Percentiles rank a stretch among this genome's conserved stretches.
phyloP scores from a whole-genome alignment of 2,797 vertebrate species.

The Rhabdomys pumilio region DNA sequence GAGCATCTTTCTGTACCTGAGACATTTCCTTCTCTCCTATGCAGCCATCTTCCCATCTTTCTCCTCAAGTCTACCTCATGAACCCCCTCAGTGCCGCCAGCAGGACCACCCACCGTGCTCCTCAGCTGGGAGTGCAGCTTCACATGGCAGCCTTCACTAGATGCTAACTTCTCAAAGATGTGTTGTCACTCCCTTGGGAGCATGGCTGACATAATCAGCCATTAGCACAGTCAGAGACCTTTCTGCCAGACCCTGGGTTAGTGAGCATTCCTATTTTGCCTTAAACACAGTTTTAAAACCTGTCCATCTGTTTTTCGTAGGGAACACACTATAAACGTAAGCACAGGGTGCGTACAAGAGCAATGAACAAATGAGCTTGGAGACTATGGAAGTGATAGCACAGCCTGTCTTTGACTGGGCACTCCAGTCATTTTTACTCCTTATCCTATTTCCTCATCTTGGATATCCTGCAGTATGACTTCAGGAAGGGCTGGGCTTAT shows the following conservation, averaged over 20 bases:
- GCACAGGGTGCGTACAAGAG: background rate
- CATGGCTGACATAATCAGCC: background rate
- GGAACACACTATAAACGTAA: constrained; percentile 16
- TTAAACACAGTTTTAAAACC: background rate
- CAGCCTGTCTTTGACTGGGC: constrained; percentile 42
- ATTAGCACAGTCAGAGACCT: background rate
- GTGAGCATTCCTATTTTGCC: background rate
- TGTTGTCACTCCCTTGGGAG: background rate
- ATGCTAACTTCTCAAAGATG: constrained; percentile 32
- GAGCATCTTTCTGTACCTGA: background rate
- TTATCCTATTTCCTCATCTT: constrained; percentile 35
- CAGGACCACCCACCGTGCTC: background rate
- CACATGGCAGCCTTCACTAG: background rate
- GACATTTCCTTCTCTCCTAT: background rate
- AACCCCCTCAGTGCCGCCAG: background rate
- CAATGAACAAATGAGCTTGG: background rate
- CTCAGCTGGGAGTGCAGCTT: background rate
- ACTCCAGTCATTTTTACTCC: background rate
- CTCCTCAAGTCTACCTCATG: background rate
- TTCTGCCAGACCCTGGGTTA: background rate
- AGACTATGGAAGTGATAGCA: background rate
- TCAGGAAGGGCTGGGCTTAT: constrained; percentile 55
- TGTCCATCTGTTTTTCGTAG: background rate
- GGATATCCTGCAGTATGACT: constrained; percentile 7
- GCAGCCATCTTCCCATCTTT: background rate